Percentiles rank a stretch among this genome's conserved stretches.
Conservation (phyloP, 53 echinoderm and acorn worm genomes). For the Paracentrotus lividus region DNA sequence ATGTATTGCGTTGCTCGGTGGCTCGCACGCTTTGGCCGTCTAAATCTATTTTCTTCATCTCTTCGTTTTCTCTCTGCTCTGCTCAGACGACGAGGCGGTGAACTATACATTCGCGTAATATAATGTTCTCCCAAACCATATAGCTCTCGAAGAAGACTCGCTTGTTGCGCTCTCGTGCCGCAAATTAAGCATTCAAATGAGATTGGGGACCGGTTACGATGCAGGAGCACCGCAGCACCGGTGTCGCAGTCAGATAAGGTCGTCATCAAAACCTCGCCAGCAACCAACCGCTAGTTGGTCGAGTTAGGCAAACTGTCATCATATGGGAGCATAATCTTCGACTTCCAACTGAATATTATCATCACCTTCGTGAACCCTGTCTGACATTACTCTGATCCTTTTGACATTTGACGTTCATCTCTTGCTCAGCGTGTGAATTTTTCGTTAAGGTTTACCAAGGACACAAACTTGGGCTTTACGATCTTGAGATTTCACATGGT, state of each 20-base stretch:
- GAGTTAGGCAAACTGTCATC: slow-evolving; percentile 32
- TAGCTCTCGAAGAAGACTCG: slow-evolving; percentile 17
- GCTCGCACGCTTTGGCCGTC: slow-evolving; percentile 9
- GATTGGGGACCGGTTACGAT: slow-evolving; percentile 40
- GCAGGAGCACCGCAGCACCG: background rate
- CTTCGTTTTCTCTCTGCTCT: background rate
- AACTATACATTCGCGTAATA: background rate
- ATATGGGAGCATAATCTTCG: slow-evolving; percentile 17
- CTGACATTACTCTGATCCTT: slow-evolving; percentile 6
- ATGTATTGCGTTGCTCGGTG: background rate
- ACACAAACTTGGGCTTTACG: background rate
- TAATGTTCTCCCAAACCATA: background rate
- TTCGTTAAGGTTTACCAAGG: background rate
- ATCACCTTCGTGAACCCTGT: background rate
- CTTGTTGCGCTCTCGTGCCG: slow-evolving; percentile 57
- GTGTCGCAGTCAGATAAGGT: slow-evolving; percentile 16
- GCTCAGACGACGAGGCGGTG: background rate
- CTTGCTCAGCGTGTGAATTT: background rate
- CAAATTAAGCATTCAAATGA: slow-evolving; percentile 66
- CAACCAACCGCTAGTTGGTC: slow-evolving; percentile 33
- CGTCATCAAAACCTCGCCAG: background rate
- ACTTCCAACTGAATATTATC: slow-evolving; percentile 8
- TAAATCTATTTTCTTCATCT: background rate
- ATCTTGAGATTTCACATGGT: slow-evolving; percentile 30
- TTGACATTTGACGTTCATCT: slow-evolving; percentile 26